These are phyloP conservation scores for Hydropsyche betteni DNA, from an alignment of 2,888 invertebrate species.

Conservation along the genomic window DNA sequence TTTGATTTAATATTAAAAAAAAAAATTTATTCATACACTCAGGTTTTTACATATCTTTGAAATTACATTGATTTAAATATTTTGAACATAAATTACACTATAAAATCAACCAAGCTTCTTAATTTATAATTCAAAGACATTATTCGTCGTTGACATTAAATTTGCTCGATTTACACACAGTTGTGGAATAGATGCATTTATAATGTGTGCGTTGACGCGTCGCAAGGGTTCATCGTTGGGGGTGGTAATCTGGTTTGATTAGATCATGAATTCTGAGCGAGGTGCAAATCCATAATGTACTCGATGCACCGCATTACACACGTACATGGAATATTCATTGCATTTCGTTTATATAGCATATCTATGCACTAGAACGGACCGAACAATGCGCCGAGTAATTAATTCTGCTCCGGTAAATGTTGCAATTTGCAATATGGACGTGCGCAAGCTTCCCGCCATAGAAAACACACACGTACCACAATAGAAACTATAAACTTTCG, in stretches of 20 bases:
- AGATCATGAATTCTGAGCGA: constrained; percentile 50
- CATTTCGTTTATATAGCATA: constrained; percentile 9
- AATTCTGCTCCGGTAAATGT: constrained; percentile 6
- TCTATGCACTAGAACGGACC: no score
- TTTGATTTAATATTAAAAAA: no score
- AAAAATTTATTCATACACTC: no score
- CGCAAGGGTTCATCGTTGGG: constrained; percentile 1
- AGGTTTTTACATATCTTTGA: no score
- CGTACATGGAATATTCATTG: constrained; percentile 3
- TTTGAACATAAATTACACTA: no score
- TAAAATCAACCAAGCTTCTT: no score
- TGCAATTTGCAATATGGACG: constrained; percentile 17
- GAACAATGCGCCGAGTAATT: constrained; percentile 24
- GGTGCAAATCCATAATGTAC: constrained; percentile 42
- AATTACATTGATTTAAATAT: no score
- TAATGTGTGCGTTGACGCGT: constrained; percentile 10
- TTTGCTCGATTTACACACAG: background rate
- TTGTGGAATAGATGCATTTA: background rate
- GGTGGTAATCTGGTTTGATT: constrained; percentile 44
- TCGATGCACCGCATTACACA: constrained; percentile 11
- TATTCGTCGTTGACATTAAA: background rate
- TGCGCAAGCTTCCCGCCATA: no score
- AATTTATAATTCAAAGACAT: no score
- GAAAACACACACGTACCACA: no score
- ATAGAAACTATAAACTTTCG: no score